A percentile compares a stretch with the other conserved stretches of the same genome.
Conservation (phyloP, 2,888 invertebrate genomes). For the Pycnomerus fuliginosus region DNA sequence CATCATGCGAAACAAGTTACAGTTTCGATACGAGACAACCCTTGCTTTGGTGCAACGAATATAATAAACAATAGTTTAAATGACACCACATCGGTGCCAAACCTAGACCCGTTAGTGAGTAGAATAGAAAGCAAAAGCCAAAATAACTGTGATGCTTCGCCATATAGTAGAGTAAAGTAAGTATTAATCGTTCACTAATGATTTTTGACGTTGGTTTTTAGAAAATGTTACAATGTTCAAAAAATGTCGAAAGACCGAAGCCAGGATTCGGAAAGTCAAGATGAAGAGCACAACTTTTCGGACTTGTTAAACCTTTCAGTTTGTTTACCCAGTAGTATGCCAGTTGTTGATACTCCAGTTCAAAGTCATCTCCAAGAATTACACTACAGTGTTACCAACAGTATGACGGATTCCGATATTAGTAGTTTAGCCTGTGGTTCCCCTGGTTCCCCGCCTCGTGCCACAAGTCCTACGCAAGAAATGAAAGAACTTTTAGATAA, state of each 20-base stretch:
- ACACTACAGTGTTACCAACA: slow-evolving; percentile 49
- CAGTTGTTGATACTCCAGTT: slow-evolving; percentile 37
- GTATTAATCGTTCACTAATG: not conserved
- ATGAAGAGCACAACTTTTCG: slow-evolving; percentile 49
- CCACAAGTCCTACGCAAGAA: slow-evolving; percentile 79
- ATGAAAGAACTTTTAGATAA: slow-evolving; percentile 72
- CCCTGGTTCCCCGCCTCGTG: slow-evolving; percentile 74
- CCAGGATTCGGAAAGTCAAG: slow-evolving; percentile 44
- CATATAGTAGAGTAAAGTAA: slow-evolving; percentile 29
- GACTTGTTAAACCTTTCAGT: slow-evolving; percentile 49
- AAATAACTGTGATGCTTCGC: slow-evolving; percentile 39
- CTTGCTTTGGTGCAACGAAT: slow-evolving; percentile 39
- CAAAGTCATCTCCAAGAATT: slow-evolving; percentile 40
- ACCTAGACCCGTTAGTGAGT: slow-evolving; percentile 31
- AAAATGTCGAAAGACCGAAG: slow-evolving; percentile 35
- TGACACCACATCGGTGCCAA: slow-evolving; percentile 31
- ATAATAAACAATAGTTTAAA: slow-evolving; percentile 24
- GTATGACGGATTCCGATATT: slow-evolving; percentile 61
- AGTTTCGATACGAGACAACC: slow-evolving; percentile 42
- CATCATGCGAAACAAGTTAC: slow-evolving; percentile 30
- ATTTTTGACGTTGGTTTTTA: slow-evolving; percentile 3
- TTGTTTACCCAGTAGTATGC: slow-evolving; percentile 45
- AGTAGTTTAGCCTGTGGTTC: slow-evolving; percentile 70
- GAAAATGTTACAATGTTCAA: slow-evolving; percentile 10
- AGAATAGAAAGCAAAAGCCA: slow-evolving; percentile 33